phyloP scores from a whole-genome alignment of 2,888 invertebrate species.

The Drosophila nigricruria region DNA sequence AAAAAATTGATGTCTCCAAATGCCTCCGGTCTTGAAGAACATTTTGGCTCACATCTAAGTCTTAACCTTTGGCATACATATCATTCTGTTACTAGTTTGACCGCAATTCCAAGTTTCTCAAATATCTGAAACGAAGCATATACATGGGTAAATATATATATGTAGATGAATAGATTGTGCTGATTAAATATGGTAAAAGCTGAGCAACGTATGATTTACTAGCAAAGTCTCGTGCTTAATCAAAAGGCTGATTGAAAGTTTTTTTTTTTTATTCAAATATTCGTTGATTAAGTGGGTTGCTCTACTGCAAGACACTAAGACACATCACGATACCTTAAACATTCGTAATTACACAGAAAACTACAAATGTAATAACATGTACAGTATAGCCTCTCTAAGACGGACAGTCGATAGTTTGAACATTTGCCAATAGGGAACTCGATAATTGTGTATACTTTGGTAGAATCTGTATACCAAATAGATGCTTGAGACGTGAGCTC shows the following conservation, averaged over 20 bases:
- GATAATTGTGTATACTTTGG: background rate
- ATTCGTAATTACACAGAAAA: too few species aligned
- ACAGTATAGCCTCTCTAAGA: background rate
- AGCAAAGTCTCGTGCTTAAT: background rate
- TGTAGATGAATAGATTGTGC: background rate
- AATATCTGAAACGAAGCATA: conserved; percentile 5
- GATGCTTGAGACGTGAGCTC: background rate
- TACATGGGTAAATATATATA: conserved; percentile 5
- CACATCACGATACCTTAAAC: too few species aligned
- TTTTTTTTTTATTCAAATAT: background rate
- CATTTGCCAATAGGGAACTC: background rate
- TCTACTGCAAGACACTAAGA: background rate
- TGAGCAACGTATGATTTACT: background rate
- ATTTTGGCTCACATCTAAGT: conserved; percentile 1
- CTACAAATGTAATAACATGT: background rate
- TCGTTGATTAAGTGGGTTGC: background rate
- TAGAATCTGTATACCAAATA: background rate
- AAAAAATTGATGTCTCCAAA: conserved; percentile 29
- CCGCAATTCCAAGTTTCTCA: conserved; percentile 15
- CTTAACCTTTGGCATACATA: conserved; percentile 34
- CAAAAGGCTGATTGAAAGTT: background rate
- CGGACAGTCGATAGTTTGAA: background rate
- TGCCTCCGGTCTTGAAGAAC: conserved; percentile 14
- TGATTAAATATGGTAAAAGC: background rate
- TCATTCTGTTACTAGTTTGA: conserved; percentile 13